phyloP scores from a whole-genome alignment of 2,888 invertebrate genomes.

The Phengaris arion region DNA sequence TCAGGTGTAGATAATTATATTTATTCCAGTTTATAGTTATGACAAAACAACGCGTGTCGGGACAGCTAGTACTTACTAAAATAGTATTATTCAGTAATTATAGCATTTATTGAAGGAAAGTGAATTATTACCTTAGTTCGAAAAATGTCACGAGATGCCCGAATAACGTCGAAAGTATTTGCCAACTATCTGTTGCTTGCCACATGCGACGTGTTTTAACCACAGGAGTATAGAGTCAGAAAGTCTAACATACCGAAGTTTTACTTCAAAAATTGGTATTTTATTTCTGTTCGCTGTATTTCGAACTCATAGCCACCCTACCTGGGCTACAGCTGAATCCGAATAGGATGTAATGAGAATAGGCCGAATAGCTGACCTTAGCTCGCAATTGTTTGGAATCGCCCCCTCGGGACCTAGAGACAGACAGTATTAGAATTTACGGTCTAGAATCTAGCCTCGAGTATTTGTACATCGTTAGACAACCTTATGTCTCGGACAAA shows the following conservation, averaged over 20 bases:
- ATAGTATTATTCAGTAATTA: too few species aligned
- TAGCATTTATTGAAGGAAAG: neutral
- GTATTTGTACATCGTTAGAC: neutral
- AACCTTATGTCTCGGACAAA: neutral
- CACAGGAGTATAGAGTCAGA: too few species aligned
- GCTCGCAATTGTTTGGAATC: slow-evolving; percentile 9
- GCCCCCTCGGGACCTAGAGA: neutral
- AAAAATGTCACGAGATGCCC: neutral
- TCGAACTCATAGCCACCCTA: neutral
- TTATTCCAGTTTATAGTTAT: too few species aligned
- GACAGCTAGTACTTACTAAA: too few species aligned
- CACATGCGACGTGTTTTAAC: too few species aligned
- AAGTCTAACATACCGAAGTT: too few species aligned
- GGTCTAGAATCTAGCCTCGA: neutral
- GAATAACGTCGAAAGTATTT: too few species aligned
- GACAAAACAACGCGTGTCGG: too few species aligned
- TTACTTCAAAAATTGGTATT: too few species aligned
- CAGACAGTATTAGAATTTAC: slow-evolving; percentile 1
- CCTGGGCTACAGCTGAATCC: neutral
- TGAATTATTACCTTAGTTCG: neutral
- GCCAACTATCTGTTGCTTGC: too few species aligned
- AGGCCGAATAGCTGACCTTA: neutral
- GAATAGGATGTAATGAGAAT: too few species aligned
- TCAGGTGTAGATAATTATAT: too few species aligned
- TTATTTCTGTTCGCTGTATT: neutral